A percentile compares a stretch with the other conserved stretches of the same genome.
Conservation (phyloP, 2,888 invertebrate species). For the Tipula unca region DNA sequence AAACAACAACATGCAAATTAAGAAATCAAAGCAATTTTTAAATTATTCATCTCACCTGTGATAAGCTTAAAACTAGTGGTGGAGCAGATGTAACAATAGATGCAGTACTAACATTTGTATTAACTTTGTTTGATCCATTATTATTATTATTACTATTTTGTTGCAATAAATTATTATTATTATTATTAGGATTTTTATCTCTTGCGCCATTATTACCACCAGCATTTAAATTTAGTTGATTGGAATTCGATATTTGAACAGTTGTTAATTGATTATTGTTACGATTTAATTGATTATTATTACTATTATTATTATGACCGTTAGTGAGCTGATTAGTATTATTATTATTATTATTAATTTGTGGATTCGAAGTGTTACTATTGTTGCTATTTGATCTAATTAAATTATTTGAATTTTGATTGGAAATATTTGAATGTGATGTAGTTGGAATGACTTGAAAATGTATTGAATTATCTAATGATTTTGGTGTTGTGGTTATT, state of each 20-base stretch:
- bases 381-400: constrained; percentile 4
- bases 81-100: constrained; percentile 37
- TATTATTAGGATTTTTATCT: constrained; percentile 25
- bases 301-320: neutral
- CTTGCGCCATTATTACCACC: constrained; percentile 28
- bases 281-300: constrained; percentile 17
- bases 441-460: constrained; percentile 35
- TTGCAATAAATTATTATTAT: constrained; percentile 17
- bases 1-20: neutral
- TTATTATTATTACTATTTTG: constrained; percentile 37
- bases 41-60: constrained; percentile 43
- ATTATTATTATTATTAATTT: neutral
- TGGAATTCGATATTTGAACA: constrained; percentile 28
- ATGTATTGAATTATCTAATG: constrained; percentile 34
- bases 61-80: constrained; percentile 69
- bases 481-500: constrained; percentile 25
- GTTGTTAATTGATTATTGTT: constrained; percentile 23
- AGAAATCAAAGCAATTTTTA: neutral
- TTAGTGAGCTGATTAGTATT: constrained; percentile 19
- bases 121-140: constrained; percentile 29
- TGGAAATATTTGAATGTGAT: constrained; percentile 24
- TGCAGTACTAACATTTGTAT: constrained; percentile 26
- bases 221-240: constrained; percentile 28
- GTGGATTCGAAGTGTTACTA: constrained; percentile 9
- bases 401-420: constrained; percentile 19